These are phyloP conservation scores for Hirundichthys speculiger DNA, from an alignment of 2,113 vertebrate species.

Conservation along the genomic window DNA sequence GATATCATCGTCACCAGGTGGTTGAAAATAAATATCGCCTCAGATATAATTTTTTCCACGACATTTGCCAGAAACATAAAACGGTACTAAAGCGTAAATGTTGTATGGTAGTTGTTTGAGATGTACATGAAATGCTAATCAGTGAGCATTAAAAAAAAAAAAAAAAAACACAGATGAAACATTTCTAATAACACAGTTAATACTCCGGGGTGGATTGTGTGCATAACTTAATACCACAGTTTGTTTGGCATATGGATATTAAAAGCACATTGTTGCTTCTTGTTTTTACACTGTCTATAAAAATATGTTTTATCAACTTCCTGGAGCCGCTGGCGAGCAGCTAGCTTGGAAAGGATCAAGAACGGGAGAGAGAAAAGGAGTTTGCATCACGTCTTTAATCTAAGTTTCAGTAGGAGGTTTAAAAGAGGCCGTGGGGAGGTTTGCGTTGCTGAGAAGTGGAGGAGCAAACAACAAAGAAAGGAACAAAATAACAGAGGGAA, in stretches of 20 bases:
- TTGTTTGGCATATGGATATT: constrained; percentile 34
- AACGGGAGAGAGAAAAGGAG: constrained; percentile 41
- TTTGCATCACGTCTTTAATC: constrained; percentile 67
- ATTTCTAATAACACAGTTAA: too few relatives aligned
- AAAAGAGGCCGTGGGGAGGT: constrained; percentile 4
- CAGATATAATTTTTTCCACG: too few relatives aligned
- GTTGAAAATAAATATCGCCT: too few relatives aligned
- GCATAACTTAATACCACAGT: constrained; percentile 39
- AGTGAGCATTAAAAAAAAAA: too few relatives aligned
- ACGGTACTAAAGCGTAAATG: too few relatives aligned
- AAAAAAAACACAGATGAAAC: too few relatives aligned
- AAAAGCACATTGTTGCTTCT: constrained; percentile 30
- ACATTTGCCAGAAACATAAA: too few relatives aligned
- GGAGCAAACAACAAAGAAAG: constrained; percentile 36
- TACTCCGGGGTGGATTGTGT: constrained; percentile 25
- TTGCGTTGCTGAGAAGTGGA: background rate
- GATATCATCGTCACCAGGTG: too few relatives aligned
- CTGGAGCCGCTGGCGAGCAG: constrained; percentile 45
- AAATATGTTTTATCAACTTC: constrained; percentile 29
- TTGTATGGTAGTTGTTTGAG: too few relatives aligned
- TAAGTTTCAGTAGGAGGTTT: constrained; percentile 33
- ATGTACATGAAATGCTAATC: too few relatives aligned
- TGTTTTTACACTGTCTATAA: constrained; percentile 44
- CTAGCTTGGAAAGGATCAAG: constrained; percentile 42
- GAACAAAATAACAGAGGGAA: constrained; percentile 26